Percentiles rank a stretch among this genome's conserved stretches.
Evolutionary conservation across 2,888 invertebrate species (phyloP).

Genomic region (Cephus rjabovi): DNA sequence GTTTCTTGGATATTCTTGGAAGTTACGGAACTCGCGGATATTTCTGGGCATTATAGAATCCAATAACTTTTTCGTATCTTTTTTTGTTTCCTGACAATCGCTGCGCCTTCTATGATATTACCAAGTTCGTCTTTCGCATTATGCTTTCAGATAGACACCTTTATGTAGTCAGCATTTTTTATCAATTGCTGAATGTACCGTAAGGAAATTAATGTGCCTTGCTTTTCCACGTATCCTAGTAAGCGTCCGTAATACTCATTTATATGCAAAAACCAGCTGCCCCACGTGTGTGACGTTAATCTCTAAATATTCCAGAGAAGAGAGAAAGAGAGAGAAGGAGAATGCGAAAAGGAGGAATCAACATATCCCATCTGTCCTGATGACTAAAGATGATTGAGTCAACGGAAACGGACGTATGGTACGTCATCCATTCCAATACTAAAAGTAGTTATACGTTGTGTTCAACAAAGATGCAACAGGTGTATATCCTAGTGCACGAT

Average conservation of each 20-base stretch:
- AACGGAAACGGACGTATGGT: background rate
- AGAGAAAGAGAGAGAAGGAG: background rate
- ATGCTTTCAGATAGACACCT: background rate
- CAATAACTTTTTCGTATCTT: background rate
- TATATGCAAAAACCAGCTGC: background rate
- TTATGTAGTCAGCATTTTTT: background rate
- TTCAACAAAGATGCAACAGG: background rate
- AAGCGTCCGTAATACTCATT: background rate
- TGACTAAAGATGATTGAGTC: background rate
- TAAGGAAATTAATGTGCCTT: background rate
- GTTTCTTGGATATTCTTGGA: background rate
- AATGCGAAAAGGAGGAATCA: background rate
- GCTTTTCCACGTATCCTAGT: background rate
- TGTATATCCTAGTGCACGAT: background rate
- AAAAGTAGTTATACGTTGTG: background rate
- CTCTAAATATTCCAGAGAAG: background rate
- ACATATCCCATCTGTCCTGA: background rate
- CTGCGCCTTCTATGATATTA: background rate
- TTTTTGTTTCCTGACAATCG: background rate
- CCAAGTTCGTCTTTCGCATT: background rate
- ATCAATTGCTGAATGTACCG: background rate
- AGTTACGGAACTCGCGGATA: background rate
- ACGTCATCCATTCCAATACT: background rate
- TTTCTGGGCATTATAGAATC: background rate
- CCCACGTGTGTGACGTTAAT: background rate